Conservation (phyloP, 2,797 vertebrate species). For the Protosalanx chinensis region DNA sequence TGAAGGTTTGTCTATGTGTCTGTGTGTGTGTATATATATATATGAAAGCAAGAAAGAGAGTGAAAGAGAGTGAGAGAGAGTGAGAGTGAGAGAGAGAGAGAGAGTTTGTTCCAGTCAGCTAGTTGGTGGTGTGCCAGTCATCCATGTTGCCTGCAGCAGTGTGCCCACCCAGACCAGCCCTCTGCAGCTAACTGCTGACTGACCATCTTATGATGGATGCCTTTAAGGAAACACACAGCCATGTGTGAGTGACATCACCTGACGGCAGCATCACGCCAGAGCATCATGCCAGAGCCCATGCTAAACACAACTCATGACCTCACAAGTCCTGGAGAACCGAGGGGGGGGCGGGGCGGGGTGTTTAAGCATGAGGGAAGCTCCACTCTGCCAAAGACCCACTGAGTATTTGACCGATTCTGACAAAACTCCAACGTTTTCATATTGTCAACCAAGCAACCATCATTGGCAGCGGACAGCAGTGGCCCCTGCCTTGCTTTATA, state of each 20-base stretch:
- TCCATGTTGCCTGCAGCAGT: no score
- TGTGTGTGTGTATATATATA: background rate
- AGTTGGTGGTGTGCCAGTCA: no score
- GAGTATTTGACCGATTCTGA: background rate
- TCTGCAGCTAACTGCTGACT: no score
- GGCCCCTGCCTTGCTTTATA: background rate
- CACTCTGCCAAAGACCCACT: background rate
- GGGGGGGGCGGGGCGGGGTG: background rate
- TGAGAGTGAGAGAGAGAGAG: no score
- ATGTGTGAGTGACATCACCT: slow-evolving; percentile 10
- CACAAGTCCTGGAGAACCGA: slow-evolving; percentile 15
- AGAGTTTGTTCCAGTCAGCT: no score
- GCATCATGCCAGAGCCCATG: slow-evolving; percentile 13
- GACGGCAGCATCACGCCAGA: slow-evolving; percentile 5
- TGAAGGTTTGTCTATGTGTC: background rate
- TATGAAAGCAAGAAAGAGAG: background rate
- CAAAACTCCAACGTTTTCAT: background rate
- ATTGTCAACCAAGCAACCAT: background rate
- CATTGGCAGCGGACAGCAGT: background rate
- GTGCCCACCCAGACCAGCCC: background rate
- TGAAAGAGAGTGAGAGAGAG: background rate
- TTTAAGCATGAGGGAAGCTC: background rate
- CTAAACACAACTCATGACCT: slow-evolving; percentile 28
- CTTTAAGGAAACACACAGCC: background rate
- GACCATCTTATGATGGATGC: background rate